These are phyloP conservation scores for Agrotis exclamationis DNA, from an alignment of 2,888 invertebrate genomes.

Conservation along the genomic window DNA sequence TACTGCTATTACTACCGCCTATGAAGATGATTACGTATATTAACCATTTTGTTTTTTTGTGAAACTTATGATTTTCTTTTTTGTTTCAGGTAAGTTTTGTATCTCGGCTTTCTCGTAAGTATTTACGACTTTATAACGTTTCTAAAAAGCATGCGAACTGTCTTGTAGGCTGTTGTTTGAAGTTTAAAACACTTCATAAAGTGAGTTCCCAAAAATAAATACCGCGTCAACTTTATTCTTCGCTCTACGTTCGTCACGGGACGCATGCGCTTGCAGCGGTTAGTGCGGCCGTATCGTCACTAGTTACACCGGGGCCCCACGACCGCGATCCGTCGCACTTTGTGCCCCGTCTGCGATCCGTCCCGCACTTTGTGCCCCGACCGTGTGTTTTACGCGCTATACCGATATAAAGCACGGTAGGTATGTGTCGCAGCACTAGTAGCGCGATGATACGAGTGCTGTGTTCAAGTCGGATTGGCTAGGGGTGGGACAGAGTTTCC, in stretches of 20 bases:
- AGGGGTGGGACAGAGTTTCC: constrained; percentile 32
- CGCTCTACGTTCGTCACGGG: constrained; percentile 21
- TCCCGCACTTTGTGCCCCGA: constrained; percentile 42
- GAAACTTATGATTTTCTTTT: constrained; percentile 25
- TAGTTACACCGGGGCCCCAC: constrained; percentile 59
- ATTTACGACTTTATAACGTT: neutral
- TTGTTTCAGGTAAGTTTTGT: constrained; percentile 70
- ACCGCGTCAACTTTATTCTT: constrained; percentile 17
- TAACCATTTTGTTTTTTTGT: neutral
- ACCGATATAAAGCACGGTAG: constrained; percentile 29
- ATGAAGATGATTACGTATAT: neutral
- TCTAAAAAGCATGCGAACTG: neutral
- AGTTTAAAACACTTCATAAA: neutral
- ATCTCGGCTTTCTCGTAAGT: constrained; percentile 54
- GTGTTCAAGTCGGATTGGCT: constrained; percentile 34
- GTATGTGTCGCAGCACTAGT: constrained; percentile 58
- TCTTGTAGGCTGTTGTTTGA: neutral
- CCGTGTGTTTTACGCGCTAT: constrained; percentile 54
- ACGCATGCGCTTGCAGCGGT: constrained; percentile 80
- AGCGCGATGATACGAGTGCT: constrained; percentile 41
- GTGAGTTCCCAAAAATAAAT: neutral
- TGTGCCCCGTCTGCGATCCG: constrained; percentile 57
- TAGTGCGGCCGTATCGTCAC: constrained; percentile 68
- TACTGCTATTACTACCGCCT: no score
- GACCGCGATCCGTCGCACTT: constrained; percentile 53